Evolutionary conservation across 1,140 invertebrate genomes (phyloP).

Genomic region (Leptinotarsa undecemlineata): DNA sequence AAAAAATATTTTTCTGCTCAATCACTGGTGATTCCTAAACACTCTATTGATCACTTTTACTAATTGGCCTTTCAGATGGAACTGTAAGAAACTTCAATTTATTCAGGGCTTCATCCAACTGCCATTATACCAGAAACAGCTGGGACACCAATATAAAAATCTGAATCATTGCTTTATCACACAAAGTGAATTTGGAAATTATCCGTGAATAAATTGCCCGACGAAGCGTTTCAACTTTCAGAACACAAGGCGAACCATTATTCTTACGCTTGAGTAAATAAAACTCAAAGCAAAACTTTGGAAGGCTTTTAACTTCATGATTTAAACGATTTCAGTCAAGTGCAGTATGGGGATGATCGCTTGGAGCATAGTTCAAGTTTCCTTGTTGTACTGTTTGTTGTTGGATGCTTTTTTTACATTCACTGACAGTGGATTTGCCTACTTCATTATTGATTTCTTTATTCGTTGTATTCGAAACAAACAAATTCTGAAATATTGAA

Average conservation of each 20-base stretch:
- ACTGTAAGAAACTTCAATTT: too few species aligned
- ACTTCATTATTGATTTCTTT: too few species aligned
- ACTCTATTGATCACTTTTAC: too few species aligned
- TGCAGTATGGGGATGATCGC: neutral
- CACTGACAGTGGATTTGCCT: too few species aligned
- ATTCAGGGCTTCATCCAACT: too few species aligned
- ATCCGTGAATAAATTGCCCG: neutral
- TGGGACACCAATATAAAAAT: neutral
- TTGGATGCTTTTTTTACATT: neutral
- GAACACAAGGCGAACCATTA: conserved; percentile 5
- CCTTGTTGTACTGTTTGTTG: neutral
- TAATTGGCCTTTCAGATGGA: too few species aligned
- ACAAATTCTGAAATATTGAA: too few species aligned
- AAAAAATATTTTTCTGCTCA: too few species aligned
- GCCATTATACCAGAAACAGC: neutral
- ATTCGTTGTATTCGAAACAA: too few species aligned
- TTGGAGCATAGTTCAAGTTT: neutral
- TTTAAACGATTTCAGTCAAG: conserved; percentile 3
- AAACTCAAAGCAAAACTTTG: conserved; percentile 3
- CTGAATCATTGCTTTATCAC: neutral
- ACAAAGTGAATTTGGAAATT: neutral
- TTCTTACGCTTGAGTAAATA: conserved; percentile 8
- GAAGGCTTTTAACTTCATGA: neutral
- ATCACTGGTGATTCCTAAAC: too few species aligned
- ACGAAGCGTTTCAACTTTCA: neutral